Evolutionary conservation across 1,140 invertebrate genomes (phyloP), one percentile per base, ranked within the genome.

Genomic region (Pinna nobilis): DNA sequence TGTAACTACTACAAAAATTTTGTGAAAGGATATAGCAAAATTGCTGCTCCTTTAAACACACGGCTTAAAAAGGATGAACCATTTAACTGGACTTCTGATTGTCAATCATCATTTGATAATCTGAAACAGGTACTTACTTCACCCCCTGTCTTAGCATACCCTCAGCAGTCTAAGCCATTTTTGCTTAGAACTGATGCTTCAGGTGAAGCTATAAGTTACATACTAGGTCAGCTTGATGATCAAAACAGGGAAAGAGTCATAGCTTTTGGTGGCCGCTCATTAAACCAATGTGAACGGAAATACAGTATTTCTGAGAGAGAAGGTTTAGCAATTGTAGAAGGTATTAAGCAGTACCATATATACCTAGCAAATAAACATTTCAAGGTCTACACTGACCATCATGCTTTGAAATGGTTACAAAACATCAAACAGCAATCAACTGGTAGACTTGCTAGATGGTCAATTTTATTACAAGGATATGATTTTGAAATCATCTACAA

Each of bases 1-100:
- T 71, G 86, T 47, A 87, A 87, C 64, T 91, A 88, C 70, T 86
- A 88, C 66, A 60, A 83, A 6, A 75, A 37, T 20, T 81, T 89
- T 77, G 82, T 90, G 18, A 83, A 74, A 59, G 80, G 83, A 51
- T 87, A 78, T 69, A 66, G 84, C 11, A 55, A 86, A 70, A 66
- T 84, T 11, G 84, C 85, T 18, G 70, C 73, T 37, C 78, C 87
- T 51, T 74, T 92, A 30, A 76, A 86, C 13, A 65, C 84, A 4
- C 73, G 91, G 11, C 64, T 87, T 32, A 84, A 87, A 66, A 89
- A 90, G 76, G 80, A 89, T 39, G 25, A 32, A 23, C 39, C 59
- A 73, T 73, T 70, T 13, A 50, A 65, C 25, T 84, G 82, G 82
- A 69, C 70, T 35, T n/a, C 65, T 28, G 65, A 68, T 2, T 68